Percentiles rank a stretch among this genome's conserved stretches.
phyloP scores from a whole-genome alignment of 2,113 vertebrate species.

The Ageneiosus marmoratus region DNA sequence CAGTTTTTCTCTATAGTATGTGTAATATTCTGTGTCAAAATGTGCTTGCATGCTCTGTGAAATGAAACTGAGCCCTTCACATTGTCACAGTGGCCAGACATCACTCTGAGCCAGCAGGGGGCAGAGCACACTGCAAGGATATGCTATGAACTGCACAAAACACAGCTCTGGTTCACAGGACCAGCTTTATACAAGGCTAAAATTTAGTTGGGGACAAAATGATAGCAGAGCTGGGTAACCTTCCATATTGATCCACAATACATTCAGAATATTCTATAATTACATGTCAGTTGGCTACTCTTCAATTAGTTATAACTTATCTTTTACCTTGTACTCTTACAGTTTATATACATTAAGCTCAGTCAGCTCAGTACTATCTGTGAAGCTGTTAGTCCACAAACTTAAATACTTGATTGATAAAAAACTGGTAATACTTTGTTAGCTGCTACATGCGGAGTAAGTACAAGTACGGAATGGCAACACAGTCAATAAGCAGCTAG shows the following conservation, averaged over 20 bases:
- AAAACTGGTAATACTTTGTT: neutral
- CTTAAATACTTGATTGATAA: neutral
- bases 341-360: neutral
- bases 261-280: slow-evolving; percentile 8
- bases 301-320: neutral
- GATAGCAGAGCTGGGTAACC: neutral
- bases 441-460: neutral
- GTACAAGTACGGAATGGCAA: neutral
- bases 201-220: slow-evolving; percentile 25
- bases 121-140: neutral
- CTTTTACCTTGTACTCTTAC: neutral
- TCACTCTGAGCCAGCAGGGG: slow-evolving; percentile 22
- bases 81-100: neutral
- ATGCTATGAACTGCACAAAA: neutral
- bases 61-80: neutral
- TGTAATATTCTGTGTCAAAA: neutral
- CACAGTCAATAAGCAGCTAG: neutral
- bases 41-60: neutral
- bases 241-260: neutral
- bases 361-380: neutral
- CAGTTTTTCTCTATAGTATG: neutral
- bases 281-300: neutral
- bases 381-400: neutral
- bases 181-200: slow-evolving; percentile 18
- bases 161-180: neutral